Evolutionary conservation across 2,888 invertebrate species (phyloP).

Genomic region (Caenorhabditis angaria): DNA sequence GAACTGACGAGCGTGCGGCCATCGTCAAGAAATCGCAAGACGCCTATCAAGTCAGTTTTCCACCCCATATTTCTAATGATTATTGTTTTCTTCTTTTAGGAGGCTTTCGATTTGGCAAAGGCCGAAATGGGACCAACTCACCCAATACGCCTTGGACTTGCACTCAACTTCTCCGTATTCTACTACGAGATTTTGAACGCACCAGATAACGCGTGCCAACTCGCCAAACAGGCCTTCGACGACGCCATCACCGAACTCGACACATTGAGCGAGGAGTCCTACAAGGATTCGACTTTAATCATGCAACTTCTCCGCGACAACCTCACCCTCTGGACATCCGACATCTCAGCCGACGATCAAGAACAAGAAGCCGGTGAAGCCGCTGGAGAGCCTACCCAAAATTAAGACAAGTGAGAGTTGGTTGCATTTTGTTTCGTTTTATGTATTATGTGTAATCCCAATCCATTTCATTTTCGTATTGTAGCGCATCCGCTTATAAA

Average conservation of each 20-base stretch:
- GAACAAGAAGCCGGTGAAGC: constrained; percentile 23
- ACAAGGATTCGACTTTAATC: constrained; percentile 99
- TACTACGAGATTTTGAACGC: constrained; percentile 99
- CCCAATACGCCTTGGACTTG: constrained; percentile 96
- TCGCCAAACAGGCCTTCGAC: constrained; percentile 99
- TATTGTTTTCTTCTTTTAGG: constrained; percentile 30
- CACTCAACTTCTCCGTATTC: constrained; percentile 99
- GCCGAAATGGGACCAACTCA: constrained; percentile 98
- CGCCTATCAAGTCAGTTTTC: constrained; percentile 79
- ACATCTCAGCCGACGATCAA: constrained; percentile 21
- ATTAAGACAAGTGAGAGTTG: not conserved
- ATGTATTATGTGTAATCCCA: constrained; percentile 4
- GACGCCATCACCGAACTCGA: constrained; percentile 99
- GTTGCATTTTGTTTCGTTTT: constrained; percentile 4
- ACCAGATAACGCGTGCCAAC: constrained; percentile 96
- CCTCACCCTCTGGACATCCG: constrained; percentile 55
- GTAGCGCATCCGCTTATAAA: constrained; percentile 21
- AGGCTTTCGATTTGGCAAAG: constrained; percentile 96
- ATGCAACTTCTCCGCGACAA: constrained; percentile 87
- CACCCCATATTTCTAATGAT: not conserved
- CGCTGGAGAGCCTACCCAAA: constrained; percentile 10
- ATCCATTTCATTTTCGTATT: constrained; percentile 16
- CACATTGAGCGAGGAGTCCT: constrained; percentile 98
- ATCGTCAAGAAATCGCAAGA: constrained; percentile 94
- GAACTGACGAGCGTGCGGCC: constrained; percentile 85